A percentile compares a stretch with the other conserved stretches of the same genome.
These are phyloP conservation scores for Eilema sororculum DNA, from an alignment of 2,888 invertebrate species.

Conservation along the genomic window DNA sequence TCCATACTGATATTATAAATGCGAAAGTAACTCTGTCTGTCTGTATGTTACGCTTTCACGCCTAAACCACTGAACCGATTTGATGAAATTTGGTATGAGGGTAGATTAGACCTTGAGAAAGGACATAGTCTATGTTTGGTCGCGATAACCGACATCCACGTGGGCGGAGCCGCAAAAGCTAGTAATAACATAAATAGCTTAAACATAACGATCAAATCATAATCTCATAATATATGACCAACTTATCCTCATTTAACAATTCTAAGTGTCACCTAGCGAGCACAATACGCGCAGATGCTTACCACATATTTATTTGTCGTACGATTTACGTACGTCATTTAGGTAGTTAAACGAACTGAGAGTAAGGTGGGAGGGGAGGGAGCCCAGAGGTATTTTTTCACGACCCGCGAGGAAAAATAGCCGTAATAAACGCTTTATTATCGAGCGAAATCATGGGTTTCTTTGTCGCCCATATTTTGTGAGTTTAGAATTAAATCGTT, in stretches of 20 bases:
- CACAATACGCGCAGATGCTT: slow-evolving; percentile 63
- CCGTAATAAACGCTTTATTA: slow-evolving; percentile 43
- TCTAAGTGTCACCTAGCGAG: slow-evolving; percentile 25
- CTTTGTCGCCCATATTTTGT: not conserved
- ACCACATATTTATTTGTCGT: slow-evolving; percentile 50
- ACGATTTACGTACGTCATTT: slow-evolving; percentile 56
- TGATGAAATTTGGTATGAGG: too few species aligned
- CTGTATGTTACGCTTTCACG: too few species aligned
- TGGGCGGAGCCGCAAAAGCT: too few species aligned
- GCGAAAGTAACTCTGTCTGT: too few species aligned
- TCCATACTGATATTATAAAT: too few species aligned
- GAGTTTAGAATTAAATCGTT: not conserved
- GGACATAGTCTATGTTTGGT: too few species aligned
- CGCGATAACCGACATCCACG: too few species aligned
- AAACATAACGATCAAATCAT: too few species aligned
- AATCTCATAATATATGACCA: not conserved
- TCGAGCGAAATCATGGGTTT: slow-evolving; percentile 31
- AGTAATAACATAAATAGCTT: too few species aligned
- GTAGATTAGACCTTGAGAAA: too few species aligned
- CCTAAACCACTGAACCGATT: too few species aligned
- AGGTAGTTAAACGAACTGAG: slow-evolving; percentile 50
- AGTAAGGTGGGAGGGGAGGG: slow-evolving; percentile 4
- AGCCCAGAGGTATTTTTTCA: slow-evolving; percentile 38
- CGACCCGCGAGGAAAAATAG: slow-evolving; percentile 35
- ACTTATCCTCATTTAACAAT: slow-evolving; percentile 7